Percentiles rank a stretch among this genome's conserved stretches.
Evolutionary conservation across 2,797 vertebrate species (phyloP).

Genomic region (Helostoma temminkii): DNA sequence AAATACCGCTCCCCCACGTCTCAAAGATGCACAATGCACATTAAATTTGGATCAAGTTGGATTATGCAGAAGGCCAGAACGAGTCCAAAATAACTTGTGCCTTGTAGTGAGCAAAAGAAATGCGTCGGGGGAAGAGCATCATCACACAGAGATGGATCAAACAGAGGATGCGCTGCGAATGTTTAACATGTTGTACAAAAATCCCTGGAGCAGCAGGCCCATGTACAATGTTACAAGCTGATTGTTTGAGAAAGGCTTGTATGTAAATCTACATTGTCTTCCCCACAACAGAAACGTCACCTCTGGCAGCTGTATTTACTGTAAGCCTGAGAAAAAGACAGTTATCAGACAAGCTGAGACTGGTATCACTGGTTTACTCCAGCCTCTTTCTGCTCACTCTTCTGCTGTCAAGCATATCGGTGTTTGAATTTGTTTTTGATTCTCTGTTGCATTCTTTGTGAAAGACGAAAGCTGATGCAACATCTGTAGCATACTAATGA

Average conservation of each 20-base stretch:
- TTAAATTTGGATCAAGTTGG: constrained; percentile 57
- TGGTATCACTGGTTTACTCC: constrained; percentile 2
- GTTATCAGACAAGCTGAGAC: constrained; percentile 38
- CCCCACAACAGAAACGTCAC: constrained; percentile 43
- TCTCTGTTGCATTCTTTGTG: constrained; percentile 50
- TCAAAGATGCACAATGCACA: constrained; percentile 41
- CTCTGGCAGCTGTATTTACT: constrained; percentile 42
- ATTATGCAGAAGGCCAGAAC: constrained; percentile 50
- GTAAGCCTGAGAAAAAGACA: constrained; percentile 31
- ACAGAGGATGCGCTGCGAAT: neutral
- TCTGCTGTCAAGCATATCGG: constrained; percentile 48
- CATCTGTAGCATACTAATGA: constrained; percentile 67
- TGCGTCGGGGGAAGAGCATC: neutral
- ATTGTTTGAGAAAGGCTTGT: constrained; percentile 38
- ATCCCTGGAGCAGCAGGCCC: neutral
- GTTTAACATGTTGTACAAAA: neutral
- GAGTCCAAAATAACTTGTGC: constrained; percentile 27
- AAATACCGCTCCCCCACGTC: constrained; percentile 35
- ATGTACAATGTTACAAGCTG: neutral
- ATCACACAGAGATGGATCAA: constrained; percentile 3
- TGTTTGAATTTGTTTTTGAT: constrained; percentile 53
- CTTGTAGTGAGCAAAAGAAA: constrained; percentile 17
- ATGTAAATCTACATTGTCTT: constrained; percentile 37
- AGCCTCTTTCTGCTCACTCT: constrained; percentile 26
- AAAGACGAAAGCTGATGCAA: constrained; percentile 41